Evolutionary conservation across 2,113 vertebrate genomes (phyloP).

Genomic region (Centropristis striata): DNA sequence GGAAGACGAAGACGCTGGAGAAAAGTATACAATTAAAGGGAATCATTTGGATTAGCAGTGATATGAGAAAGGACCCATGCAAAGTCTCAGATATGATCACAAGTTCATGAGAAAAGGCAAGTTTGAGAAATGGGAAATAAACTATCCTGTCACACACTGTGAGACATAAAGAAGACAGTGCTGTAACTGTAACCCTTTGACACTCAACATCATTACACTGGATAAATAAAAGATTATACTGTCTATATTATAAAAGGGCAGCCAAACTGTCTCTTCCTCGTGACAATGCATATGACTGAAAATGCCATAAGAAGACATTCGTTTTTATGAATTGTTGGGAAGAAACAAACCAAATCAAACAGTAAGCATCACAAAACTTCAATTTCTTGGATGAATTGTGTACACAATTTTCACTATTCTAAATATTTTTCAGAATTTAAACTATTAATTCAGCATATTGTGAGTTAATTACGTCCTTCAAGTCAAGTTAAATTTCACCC

Average conservation of each 20-base stretch:
- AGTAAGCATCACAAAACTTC: too few relatives aligned
- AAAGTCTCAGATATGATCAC: conserved; percentile 3
- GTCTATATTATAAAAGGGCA: background rate
- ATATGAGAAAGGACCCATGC: conserved; percentile 7
- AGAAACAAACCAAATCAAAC: background rate
- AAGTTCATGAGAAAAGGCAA: conserved; percentile 24
- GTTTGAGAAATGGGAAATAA: background rate
- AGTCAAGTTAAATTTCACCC: background rate
- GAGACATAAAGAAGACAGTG: background rate
- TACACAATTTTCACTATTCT: background rate
- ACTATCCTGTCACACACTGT: background rate
- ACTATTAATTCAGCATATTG: background rate
- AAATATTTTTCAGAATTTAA: background rate
- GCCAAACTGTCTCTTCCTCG: background rate
- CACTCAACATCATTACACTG: background rate
- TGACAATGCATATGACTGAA: background rate
- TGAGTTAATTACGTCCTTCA: too few relatives aligned
- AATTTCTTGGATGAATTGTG: background rate
- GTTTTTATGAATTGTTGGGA: too few relatives aligned
- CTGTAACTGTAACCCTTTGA: too few relatives aligned
- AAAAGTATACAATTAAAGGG: conserved; percentile 32
- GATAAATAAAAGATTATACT: background rate
- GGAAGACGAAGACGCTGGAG: background rate
- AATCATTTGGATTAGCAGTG: conserved; percentile 19
- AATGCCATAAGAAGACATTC: background rate